Conservation (phyloP, 2,113 vertebrate genomes). For the Crotalus horridus region DNA sequence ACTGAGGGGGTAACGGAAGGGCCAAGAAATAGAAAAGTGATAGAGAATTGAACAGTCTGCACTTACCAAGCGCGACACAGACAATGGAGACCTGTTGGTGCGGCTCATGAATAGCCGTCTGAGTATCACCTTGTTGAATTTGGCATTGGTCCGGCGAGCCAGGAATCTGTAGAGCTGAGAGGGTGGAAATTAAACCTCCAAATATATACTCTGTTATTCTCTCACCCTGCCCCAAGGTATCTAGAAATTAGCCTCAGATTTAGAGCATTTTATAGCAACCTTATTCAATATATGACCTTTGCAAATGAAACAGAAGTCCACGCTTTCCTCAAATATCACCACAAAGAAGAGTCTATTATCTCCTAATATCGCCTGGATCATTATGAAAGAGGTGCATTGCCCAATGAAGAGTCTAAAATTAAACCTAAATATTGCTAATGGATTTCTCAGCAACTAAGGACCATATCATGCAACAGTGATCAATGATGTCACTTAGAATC, state of each 20-base stretch:
- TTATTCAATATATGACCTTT: background rate
- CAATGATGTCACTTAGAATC: background rate
- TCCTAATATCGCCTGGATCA: background rate
- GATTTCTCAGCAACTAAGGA: no score
- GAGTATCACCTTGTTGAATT: conserved; percentile 88
- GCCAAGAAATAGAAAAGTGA: background rate
- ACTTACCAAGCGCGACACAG: conserved; percentile 86
- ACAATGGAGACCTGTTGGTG: conserved; percentile 83
- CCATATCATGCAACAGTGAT: background rate
- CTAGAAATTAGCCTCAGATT: background rate
- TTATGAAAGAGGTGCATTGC: background rate
- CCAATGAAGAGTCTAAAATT: background rate
- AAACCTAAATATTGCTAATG: no score
- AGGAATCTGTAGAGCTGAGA: conserved; percentile 87
- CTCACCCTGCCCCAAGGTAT: background rate
- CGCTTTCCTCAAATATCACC: background rate
- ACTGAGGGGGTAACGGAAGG: background rate
- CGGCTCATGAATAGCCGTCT: conserved; percentile 91
- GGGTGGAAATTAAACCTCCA: background rate
- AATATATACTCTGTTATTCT: background rate
- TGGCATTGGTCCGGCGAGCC: conserved; percentile 82
- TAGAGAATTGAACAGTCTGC: background rate
- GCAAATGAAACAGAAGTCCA: background rate
- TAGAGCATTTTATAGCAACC: background rate
- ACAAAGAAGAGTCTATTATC: background rate